phyloP scores from a whole-genome alignment of 2,888 invertebrate species.

The Pristionchus mayeri region DNA sequence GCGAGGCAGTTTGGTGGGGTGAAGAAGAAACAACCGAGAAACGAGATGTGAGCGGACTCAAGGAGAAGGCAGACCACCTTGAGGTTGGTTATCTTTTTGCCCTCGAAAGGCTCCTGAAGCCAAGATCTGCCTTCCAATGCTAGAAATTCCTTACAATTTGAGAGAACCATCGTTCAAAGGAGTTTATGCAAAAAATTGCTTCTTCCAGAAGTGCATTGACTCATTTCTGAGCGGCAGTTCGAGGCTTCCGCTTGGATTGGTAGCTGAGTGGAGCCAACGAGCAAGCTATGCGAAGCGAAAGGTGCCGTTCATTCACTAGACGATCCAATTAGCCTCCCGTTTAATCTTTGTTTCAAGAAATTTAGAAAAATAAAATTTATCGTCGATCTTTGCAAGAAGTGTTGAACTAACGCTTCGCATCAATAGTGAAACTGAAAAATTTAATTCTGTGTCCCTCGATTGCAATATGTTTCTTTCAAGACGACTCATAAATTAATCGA shows the following conservation, averaged over 20 bases:
- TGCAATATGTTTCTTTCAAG: too few relatives aligned
- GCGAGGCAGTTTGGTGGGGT: slow-evolving; percentile 19
- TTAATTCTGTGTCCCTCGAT: too few relatives aligned
- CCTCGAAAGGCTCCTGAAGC: neutral
- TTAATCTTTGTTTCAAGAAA: too few relatives aligned
- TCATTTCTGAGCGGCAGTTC: neutral
- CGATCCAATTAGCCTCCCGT: too few relatives aligned
- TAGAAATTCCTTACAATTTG: neutral
- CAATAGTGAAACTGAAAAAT: too few relatives aligned
- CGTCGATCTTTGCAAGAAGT: too few relatives aligned
- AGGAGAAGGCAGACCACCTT: slow-evolving; percentile 8
- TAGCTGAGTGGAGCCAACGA: slow-evolving; percentile 45
- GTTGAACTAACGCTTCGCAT: too few relatives aligned
- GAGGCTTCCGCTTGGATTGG: slow-evolving; percentile 3
- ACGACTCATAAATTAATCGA: too few relatives aligned
- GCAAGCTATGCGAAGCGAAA: slow-evolving; percentile 17
- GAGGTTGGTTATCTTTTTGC: neutral
- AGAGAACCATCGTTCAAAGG: neutral
- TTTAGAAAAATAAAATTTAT: too few relatives aligned
- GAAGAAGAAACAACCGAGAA: neutral
- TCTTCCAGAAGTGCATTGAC: slow-evolving; percentile 32
- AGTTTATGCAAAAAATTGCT: neutral
- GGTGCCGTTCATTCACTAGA: too few relatives aligned
- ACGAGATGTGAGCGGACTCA: neutral
- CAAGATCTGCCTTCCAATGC: neutral